Evolutionary conservation across 1,140 invertebrate species (phyloP).

Genomic region (Tetranychus urticae): DNA sequence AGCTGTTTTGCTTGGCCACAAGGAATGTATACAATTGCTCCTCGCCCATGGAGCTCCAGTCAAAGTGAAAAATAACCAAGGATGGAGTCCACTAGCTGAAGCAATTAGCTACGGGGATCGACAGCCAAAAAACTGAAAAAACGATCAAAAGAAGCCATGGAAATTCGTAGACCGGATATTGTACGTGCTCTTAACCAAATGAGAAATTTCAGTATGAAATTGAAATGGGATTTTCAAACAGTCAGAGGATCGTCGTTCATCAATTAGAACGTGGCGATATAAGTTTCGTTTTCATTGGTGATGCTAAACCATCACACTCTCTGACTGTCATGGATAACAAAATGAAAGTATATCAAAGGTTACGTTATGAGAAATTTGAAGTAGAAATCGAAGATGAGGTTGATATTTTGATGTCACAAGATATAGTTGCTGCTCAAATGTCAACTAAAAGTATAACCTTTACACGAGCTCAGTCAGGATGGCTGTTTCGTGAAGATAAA

Average conservation of each 20-base stretch:
- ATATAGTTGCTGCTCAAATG: constrained; percentile 84
- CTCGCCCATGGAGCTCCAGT: constrained; percentile 73
- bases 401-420: constrained; percentile 86
- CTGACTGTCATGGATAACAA: constrained; percentile 79
- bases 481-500: constrained; percentile 79
- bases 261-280: too few species aligned
- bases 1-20: constrained; percentile 80
- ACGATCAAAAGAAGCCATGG: constrained; percentile 72
- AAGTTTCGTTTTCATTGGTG: constrained; percentile 59
- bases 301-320: constrained; percentile 40
- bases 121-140: constrained; percentile 63
- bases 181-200: constrained; percentile 70
- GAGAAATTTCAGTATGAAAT: constrained; percentile 90
- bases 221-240: constrained; percentile 52
- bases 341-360: constrained; percentile 61
- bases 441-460: constrained; percentile 88
- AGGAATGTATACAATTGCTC: constrained; percentile 69
- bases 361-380: constrained; percentile 33
- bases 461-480: constrained; percentile 66
- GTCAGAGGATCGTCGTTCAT: too few species aligned
- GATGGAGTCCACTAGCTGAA: constrained; percentile 90
- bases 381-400: constrained; percentile 82
- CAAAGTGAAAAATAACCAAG: constrained; percentile 73
- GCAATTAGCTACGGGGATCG: constrained; percentile 81
- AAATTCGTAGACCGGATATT: constrained; percentile 59